These are phyloP conservation scores for Phyllopteryx taeniolatus DNA, from an alignment of 2,113 vertebrate genomes.

Conservation along the genomic window DNA sequence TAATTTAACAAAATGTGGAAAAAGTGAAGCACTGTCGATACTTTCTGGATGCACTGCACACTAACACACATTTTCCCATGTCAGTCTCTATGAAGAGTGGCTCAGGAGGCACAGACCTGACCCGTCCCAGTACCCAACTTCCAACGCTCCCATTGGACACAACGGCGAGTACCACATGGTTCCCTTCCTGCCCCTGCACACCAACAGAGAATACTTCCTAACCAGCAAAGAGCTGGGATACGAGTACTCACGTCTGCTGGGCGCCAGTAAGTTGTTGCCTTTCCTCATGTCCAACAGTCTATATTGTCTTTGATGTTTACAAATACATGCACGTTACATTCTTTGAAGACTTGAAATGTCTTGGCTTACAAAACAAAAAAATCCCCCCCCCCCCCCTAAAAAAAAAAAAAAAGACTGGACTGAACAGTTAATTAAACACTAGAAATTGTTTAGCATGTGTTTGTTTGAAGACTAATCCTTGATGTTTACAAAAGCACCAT, in stretches of 20 bases:
- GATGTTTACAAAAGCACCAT: no score
- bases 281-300: neutral
- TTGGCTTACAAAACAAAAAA: no score
- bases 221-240: slow-evolving; percentile 88
- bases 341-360: neutral
- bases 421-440: no score
- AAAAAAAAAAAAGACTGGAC: no score
- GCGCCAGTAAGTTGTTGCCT: slow-evolving; percentile 76
- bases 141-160: slow-evolving; percentile 90
- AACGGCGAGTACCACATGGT: slow-evolving; percentile 91
- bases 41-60: neutral
- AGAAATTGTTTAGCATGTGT: no score
- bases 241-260: slow-evolving; percentile 85
- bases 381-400: no score
- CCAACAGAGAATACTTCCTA: slow-evolving; percentile 87
- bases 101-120: slow-evolving; percentile 82
- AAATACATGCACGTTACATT: neutral
- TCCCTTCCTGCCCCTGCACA: slow-evolving; percentile 89
- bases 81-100: slow-evolving; percentile 92
- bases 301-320: neutral
- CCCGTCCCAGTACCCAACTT: slow-evolving; percentile 79
- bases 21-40: no score
- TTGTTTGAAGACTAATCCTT: no score
- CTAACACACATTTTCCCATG: neutral
- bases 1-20: no score